Percentiles rank a stretch among this genome's conserved stretches.
These are phyloP conservation scores for Synanceia verrucosa DNA, from an alignment of 2,797 vertebrate species.

Conservation along the genomic window DNA sequence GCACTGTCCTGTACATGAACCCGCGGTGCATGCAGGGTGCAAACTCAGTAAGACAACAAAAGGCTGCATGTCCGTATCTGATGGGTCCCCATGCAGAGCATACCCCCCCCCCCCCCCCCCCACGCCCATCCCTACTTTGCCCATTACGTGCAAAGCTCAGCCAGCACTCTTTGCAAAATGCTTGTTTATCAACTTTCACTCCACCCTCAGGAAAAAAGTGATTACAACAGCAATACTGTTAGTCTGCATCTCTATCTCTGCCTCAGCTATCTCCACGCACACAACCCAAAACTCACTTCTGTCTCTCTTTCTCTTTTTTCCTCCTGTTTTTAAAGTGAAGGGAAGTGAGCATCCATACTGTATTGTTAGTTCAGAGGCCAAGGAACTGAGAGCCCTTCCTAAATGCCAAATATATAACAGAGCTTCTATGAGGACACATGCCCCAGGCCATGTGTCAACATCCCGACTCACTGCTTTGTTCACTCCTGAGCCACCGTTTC, in stretches of 20 bases:
- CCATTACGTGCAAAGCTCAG: constrained; percentile 49
- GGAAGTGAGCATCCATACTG: constrained; percentile 52
- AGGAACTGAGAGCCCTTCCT: constrained; percentile 35
- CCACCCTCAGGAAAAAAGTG: constrained; percentile 63
- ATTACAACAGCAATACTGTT: constrained; percentile 78
- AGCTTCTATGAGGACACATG: constrained; percentile 34
- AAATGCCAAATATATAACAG: constrained; percentile 58
- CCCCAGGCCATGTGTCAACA: constrained; percentile 46
- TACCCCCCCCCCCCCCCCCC: not conserved
- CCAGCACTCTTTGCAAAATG: constrained; percentile 73
- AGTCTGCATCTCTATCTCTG: constrained; percentile 59
- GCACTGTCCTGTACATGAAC: constrained; percentile 29
- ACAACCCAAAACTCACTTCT: not conserved
- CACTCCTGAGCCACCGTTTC: constrained; percentile 16
- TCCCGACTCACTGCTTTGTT: constrained; percentile 42
- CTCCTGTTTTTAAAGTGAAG: constrained; percentile 28
- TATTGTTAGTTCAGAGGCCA: constrained; percentile 41
- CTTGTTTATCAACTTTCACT: constrained; percentile 81
- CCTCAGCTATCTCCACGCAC: constrained; percentile 26
- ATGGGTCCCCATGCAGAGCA: constrained; percentile 28
- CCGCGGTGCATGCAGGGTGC: constrained; percentile 16
- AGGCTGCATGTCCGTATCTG: constrained; percentile 29
- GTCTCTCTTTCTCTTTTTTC: not conserved
- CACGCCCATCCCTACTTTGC: constrained; percentile 26
- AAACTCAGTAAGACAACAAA: constrained; percentile 49